Evolutionary conservation across 2,888 invertebrate genomes (phyloP).

Genomic region (Parnassius mnemosyne): DNA sequence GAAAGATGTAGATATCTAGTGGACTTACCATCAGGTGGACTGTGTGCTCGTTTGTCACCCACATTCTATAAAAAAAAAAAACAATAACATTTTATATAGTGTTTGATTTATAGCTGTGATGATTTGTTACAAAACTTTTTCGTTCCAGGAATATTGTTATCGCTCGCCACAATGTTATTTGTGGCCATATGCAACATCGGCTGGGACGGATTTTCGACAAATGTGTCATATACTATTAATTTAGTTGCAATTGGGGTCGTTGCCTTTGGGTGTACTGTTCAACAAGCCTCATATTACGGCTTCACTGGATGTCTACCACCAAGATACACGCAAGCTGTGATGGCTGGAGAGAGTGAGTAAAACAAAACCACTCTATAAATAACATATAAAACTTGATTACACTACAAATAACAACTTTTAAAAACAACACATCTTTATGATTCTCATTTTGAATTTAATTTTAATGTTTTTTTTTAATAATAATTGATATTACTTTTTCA

Average conservation of each 20-base stretch:
- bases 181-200: conserved; percentile 93
- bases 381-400: too few species aligned
- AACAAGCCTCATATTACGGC: conserved; percentile 96
- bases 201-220: conserved; percentile 89
- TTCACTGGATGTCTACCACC: conserved; percentile 95
- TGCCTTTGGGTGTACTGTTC: conserved; percentile 94
- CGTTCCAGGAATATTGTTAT: conserved; percentile 74
- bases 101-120: not conserved
- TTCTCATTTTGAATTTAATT: too few species aligned
- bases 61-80: too few species aligned
- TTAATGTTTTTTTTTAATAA: too few species aligned
- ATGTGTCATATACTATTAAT: conserved; percentile 91
- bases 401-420: too few species aligned
- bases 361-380: not conserved
- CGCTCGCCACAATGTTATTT: conserved; percentile 89
- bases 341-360: conserved; percentile 94
- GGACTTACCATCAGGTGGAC: too few species aligned
- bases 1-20: too few species aligned
- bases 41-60: too few species aligned
- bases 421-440: too few species aligned
- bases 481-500: too few species aligned
- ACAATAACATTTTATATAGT: not conserved
- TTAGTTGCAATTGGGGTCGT: conserved; percentile 91
- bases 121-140: not conserved
- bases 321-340: conserved; percentile 94